Conservation (phyloP, 1,140 invertebrate species). For the Tetragnatha versicolor region DNA sequence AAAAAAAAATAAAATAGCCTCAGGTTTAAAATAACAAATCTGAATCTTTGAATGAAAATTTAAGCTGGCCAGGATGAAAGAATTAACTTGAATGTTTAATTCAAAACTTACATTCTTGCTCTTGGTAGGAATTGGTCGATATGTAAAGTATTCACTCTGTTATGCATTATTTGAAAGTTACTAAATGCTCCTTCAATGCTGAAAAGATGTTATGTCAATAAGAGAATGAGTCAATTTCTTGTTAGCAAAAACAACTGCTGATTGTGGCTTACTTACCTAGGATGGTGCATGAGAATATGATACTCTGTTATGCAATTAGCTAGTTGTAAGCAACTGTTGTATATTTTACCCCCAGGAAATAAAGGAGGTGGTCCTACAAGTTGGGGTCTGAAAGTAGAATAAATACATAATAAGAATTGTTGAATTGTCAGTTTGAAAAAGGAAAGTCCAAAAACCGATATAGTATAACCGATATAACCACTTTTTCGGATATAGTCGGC, state of each 20-base stretch:
- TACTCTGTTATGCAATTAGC: constrained; percentile 53
- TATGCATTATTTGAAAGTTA: constrained; percentile 44
- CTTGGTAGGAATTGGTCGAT: constrained; percentile 54
- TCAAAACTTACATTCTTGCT: constrained; percentile 51
- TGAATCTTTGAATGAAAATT: no score
- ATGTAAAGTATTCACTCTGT: constrained; percentile 49
- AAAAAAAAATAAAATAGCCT: no score
- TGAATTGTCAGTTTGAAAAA: neutral
- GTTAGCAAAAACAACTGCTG: neutral
- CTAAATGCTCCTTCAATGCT: constrained; percentile 55
- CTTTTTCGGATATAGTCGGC: no score
- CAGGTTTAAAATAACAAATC: no score
- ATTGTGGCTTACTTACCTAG: constrained; percentile 3
- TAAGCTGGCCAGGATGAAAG: no score
- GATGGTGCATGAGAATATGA: constrained; percentile 53
- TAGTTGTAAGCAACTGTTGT: constrained; percentile 34
- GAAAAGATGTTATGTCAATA: neutral
- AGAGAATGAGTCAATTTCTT: neutral
- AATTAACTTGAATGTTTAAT: no score
- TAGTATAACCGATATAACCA: no score
- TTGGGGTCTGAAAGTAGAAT: constrained; percentile 32
- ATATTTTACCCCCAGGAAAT: constrained; percentile 49
- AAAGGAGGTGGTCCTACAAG: constrained; percentile 37
- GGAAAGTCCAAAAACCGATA: no score
- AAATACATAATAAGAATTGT: neutral